phyloP scores from a whole-genome alignment of 2,797 vertebrate species.

The Myotis daubentonii region DNA sequence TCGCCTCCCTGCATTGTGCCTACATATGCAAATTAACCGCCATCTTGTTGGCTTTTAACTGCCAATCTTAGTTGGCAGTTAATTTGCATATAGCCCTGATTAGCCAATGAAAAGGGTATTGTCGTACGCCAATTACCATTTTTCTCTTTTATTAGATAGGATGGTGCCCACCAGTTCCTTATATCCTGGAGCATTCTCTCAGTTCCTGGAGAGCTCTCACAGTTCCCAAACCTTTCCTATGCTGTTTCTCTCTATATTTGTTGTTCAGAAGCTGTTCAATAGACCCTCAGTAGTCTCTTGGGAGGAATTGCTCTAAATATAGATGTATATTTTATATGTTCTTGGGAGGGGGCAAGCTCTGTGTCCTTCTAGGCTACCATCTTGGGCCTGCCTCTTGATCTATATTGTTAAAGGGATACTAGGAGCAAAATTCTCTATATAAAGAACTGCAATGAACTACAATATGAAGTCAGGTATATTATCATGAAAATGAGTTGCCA shows the following conservation, averaged over 20 bases:
- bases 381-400: not conserved
- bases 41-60: too few relatives aligned
- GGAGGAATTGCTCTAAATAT: not conserved
- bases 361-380: not conserved
- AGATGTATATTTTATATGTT: not conserved
- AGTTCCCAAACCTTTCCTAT: not conserved
- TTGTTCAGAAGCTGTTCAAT: not conserved
- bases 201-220: not conserved
- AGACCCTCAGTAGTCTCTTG: not conserved
- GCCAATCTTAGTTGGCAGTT: too few relatives aligned
- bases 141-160: too few relatives aligned
- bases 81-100: too few relatives aligned
- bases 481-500: not conserved
- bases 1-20: too few relatives aligned
- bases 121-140: too few relatives aligned
- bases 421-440: not conserved
- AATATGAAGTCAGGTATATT: not conserved
- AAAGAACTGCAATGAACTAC: constrained; percentile 21
- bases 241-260: not conserved
- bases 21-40: too few relatives aligned
- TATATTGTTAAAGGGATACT: not conserved
- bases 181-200: not conserved
- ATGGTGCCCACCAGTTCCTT: not conserved
- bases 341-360: not conserved
- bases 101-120: too few relatives aligned